phyloP scores from a whole-genome alignment of 2,113 vertebrate genomes.

The Lanius collurio region DNA sequence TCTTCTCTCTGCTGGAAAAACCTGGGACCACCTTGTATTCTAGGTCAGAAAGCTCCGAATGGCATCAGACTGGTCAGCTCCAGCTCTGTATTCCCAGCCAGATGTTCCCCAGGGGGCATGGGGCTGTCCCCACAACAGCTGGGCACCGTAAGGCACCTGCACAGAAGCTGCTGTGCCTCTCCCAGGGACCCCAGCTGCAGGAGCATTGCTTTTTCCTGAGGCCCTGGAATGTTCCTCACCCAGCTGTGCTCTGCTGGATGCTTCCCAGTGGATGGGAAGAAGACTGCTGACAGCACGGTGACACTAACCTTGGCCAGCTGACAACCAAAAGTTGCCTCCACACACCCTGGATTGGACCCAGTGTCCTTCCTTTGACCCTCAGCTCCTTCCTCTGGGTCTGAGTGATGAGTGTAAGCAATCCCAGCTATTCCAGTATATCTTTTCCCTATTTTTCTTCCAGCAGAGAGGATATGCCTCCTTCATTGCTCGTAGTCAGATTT shows the following conservation, averaged over 20 bases:
- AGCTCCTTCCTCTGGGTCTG: constrained; percentile 4
- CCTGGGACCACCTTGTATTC: background rate
- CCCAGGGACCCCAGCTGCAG: background rate
- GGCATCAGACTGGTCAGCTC: background rate
- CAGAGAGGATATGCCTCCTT: background rate
- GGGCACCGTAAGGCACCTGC: background rate
- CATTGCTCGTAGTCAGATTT: background rate
- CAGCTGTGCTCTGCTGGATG: background rate
- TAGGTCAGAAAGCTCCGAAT: rapidly evolving
- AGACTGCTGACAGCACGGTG: background rate
- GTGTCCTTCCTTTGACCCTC: constrained; percentile 38
- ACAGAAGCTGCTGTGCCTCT: background rate
- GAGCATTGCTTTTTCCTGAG: background rate
- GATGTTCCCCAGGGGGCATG: background rate
- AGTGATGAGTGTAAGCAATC: background rate
- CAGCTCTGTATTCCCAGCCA: background rate
- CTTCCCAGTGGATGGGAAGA: background rate
- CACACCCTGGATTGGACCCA: background rate
- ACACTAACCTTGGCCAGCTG: background rate
- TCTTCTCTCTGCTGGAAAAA: background rate
- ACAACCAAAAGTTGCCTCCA: background rate
- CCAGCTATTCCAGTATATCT: background rate
- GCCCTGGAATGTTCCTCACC: background rate
- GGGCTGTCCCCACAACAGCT: background rate
- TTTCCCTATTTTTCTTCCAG: background rate